Base-by-base conservation (phyloP, 2,113 vertebrate species). In the Trematocara zebra region DNA sequence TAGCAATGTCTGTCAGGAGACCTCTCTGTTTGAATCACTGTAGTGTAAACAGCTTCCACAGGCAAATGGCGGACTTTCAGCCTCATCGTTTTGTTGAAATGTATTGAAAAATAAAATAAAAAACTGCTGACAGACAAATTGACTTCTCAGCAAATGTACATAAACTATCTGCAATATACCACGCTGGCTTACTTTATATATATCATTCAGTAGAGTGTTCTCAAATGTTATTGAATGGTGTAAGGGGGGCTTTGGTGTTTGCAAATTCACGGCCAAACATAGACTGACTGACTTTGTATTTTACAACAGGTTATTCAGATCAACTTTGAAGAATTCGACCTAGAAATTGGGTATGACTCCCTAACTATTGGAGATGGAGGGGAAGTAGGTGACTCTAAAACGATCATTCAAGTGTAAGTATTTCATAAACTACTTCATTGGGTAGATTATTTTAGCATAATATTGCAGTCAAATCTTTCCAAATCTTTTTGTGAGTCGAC, bases 311-410 rank as follows among this genome's bases (percentile, higher is more conserved):
- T 99, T 67, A 99, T 99, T 93, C 98, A 99, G 90, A 99, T 99
- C 92, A 99, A 99, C 95, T 99, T 99, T 91, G 98, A 99, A 94
- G 98, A 99, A 95, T 99, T 99, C 84, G 98, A 99, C 95, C 89
- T 99, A 83, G 98, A 99, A 91, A 98, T 98, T 82, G 98, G 98
- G 18, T 99, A 99, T 69, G 98, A 99, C 80, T 99, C 98, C 1
- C 92, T 99, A 42, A 99, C 98, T 11, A 98, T 99, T 56, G 98
- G 98, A 79, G 98, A 99, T 90, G 98, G 98, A 74, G 97, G 97
- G 8, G 98, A 99, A 96, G 98, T 99, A 31, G 98, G 98, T 53
- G 98, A 99, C 91, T 98, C 98, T 7, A 97, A 97, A 94, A 99
- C 97, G 3, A 98, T 99, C 47, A 97, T 99, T 83, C 98, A 99